Base-by-base conservation (phyloP, 2,888 invertebrate species). In the Dicycla oo region DNA sequence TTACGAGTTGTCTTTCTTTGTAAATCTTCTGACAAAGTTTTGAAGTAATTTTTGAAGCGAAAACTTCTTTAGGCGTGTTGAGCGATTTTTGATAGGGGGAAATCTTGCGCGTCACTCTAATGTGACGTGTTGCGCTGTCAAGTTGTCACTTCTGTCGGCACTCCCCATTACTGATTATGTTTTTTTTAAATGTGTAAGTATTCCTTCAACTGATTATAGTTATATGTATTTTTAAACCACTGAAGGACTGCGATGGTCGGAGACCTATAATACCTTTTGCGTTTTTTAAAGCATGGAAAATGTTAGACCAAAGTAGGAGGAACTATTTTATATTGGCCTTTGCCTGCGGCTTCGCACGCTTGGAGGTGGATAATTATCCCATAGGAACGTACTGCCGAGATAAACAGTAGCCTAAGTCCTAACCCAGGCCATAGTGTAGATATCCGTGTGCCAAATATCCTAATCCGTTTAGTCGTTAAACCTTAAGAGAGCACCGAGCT, bases 1-100 rank as follows among this genome's bases (percentile, higher is more conserved):
- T 34, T 54, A n/a, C n/a, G 62, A n/a, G 5, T 61, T 20, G 63
- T 69, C 56, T 47, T 47, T 13, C 58, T 54, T 73, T 15, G 18
- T 40, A 13, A 15, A 18, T 30, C 15, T 45, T 10, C 18, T 63
- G 47, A 78, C 20, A 20, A 40, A 15, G n/a, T 45, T 40, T 43
- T n/a, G n/a, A n/a, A n/a, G n/a, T n/a, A n/a, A n/a, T n/a, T n/a
- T n/a, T n/a, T n/a, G n/a, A n/a, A n/a, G n/a, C n/a, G n/a, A n/a
- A n/a, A n/a, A n/a, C n/a, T n/a, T n/a, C n/a, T n/a, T n/a, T n/a
- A n/a, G n/a, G n/a, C n/a, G n/a, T n/a, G n/a, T n/a, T n/a, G n/a
- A n/a, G n/a, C n/a, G n/a, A n/a, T n/a, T n/a, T n/a, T n/a, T n/a
- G n/a, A n/a, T n/a, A n/a, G n/a, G n/a, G n/a, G n/a, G n/a, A n/a